Base-by-base conservation (phyloP, 2,113 vertebrate genomes). In the Lampris megalopsis region DNA sequence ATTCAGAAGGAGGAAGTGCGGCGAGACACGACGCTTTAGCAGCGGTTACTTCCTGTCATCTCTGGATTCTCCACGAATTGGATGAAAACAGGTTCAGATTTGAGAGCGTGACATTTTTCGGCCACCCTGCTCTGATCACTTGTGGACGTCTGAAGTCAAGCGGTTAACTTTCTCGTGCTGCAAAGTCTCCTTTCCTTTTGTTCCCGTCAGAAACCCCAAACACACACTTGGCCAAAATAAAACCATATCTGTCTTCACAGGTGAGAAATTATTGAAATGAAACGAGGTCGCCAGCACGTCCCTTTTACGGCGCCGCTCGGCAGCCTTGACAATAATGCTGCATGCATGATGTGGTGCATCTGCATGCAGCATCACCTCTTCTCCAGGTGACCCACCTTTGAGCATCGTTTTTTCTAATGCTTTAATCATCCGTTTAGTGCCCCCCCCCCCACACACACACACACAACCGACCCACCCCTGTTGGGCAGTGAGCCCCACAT, bases 221-320 rank as follows among this genome's bases (percentile, higher is more conserved):
- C 67, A 53, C 59, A 48, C 74, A 48, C 52, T 73, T 53, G 36
- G 36, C 70, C 63, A 11, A 57, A 80, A 24, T 24, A 24, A 74
- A 60, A 57, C 62, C 76, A 71, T 80, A 84, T 88, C 72, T 78
- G 70, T 57, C 58, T 79, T 84, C 47, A 66, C 84, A 77, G 88
- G 84, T 71, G 7, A 63, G 53, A 84, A 86, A 85, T 90, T 90
- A 93, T 94, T 91, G 79, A 92, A 91, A 93, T 89, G 73, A 83
- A 57, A 81, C 3, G 3, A 41, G 73, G 77, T 89, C 70, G 47
- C 72, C 63, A n/a, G 81, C 80, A 54, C 66, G 78, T 90, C 82
- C 81, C 84, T 91, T 92, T 92, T 81, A 83, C 86, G 79, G 83
- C 76, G 45, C 86, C 81, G 91, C 81, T 87, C 86, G 82, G 93